Evolutionary conservation across 2,113 vertebrate species (phyloP).

Genomic region (Sisor rabdophorus): DNA sequence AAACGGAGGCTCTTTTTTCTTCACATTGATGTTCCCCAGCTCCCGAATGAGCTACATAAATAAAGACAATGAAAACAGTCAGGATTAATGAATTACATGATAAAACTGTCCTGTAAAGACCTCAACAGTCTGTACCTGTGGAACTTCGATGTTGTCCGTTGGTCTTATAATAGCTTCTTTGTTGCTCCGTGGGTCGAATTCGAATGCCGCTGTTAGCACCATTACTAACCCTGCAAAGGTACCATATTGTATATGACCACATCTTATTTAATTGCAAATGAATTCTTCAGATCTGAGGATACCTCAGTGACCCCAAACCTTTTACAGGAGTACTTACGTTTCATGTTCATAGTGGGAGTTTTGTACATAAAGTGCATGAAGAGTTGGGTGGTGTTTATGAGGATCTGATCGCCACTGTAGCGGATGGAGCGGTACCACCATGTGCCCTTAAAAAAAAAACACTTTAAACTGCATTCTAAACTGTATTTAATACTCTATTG

Average conservation of each 20-base stretch:
- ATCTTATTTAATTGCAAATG: too few relatives aligned
- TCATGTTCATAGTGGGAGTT: constrained; percentile 99
- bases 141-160: constrained; percentile 93
- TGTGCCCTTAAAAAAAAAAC: constrained; percentile 76
- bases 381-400: constrained; percentile 96
- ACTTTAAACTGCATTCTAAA: neutral
- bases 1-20: constrained; percentile 97
- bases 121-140: constrained; percentile 75
- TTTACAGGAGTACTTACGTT: constrained; percentile 77
- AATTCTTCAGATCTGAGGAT: neutral
- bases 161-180: constrained; percentile 96
- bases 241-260: too few relatives aligned
- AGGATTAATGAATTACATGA: too few relatives aligned
- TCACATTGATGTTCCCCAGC: constrained; percentile 94
- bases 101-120: too few relatives aligned
- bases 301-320: neutral
- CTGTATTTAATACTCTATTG: too few relatives aligned
- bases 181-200: constrained; percentile 97
- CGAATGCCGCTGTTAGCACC: constrained; percentile 93
- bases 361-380: constrained; percentile 99
- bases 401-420: constrained; percentile 97
- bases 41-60: constrained; percentile 87
- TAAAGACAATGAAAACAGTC: too few relatives aligned
- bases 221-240: constrained; percentile 81
- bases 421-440: constrained; percentile 99